phyloP scores from a whole-genome alignment of 2,113 vertebrate genomes.

The Aegotheles bennettii region DNA sequence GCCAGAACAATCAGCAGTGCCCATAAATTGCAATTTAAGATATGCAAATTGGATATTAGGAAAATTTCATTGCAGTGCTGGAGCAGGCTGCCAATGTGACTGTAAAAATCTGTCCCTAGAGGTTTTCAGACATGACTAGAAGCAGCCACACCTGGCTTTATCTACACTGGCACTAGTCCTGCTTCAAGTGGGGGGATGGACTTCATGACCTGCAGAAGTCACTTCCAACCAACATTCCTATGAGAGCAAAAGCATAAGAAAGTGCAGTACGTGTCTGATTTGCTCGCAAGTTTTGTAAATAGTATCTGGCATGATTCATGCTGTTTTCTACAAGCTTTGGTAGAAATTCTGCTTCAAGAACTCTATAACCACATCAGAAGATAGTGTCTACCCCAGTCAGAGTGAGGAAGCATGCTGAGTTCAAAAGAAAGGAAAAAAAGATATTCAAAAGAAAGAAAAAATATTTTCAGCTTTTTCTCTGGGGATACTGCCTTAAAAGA shows the following conservation, averaged over 20 bases:
- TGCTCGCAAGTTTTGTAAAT: neutral
- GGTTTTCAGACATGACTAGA: neutral
- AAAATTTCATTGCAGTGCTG: neutral
- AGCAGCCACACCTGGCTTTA: neutral
- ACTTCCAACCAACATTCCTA: neutral
- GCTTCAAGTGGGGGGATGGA: neutral
- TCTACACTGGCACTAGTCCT: neutral
- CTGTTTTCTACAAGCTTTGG: neutral
- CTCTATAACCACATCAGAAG: neutral
- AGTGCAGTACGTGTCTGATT: neutral
- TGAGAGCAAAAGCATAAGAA: neutral
- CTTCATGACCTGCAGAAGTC: neutral
- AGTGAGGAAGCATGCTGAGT: neutral
- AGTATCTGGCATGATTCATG: neutral
- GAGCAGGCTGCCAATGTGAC: neutral
- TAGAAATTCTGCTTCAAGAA: neutral
- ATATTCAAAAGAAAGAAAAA: too few species aligned
- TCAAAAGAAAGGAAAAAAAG: too few species aligned
- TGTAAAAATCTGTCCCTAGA: neutral
- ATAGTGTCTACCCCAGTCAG: neutral
- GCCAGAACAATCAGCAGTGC: neutral
- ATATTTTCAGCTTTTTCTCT: neutral
- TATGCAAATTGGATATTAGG: neutral
- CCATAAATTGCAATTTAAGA: neutral
- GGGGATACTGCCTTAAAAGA: neutral